Conservation (phyloP, 2,888 invertebrate genomes). For the Palloptera scutellata region DNA sequence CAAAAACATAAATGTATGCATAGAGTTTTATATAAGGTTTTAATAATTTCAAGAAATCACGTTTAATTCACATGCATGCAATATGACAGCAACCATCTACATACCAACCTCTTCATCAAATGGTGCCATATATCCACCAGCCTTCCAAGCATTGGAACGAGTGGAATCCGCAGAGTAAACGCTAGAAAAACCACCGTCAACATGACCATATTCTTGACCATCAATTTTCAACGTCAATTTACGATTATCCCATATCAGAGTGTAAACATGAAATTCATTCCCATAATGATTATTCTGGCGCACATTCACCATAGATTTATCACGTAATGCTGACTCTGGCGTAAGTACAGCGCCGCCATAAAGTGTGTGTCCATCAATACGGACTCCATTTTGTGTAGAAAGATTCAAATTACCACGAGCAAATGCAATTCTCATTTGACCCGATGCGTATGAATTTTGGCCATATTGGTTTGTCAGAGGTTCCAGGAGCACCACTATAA, state of each 20-base stretch:
- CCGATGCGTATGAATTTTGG: constrained; percentile 68
- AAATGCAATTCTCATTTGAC: constrained; percentile 77
- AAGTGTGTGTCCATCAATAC: constrained; percentile 54
- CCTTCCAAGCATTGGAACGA: constrained; percentile 68
- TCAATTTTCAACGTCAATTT: constrained; percentile 65
- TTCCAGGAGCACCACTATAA: constrained; percentile 72
- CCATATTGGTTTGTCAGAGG: constrained; percentile 73
- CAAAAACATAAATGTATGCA: too few species aligned
- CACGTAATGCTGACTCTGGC: constrained; percentile 55
- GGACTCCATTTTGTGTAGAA: constrained; percentile 42
- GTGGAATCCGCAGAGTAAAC: constrained; percentile 33
- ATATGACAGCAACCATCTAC: too few species aligned
- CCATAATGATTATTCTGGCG: constrained; percentile 65
- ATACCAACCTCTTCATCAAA: constrained; percentile 74
- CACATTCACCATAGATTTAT: constrained; percentile 48
- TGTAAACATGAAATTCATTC: constrained; percentile 73
- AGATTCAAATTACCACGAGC: constrained; percentile 71
- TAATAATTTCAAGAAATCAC: too few species aligned
- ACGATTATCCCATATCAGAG: constrained; percentile 71
- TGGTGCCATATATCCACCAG: constrained; percentile 71
- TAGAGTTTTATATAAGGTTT: too few species aligned
- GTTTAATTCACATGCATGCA: too few species aligned
- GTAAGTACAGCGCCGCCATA: constrained; percentile 57
- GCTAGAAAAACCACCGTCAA: constrained; percentile 55
- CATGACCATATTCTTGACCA: constrained; percentile 67